A percentile compares a stretch with the other conserved stretches of the same genome.
phyloP scores from a whole-genome alignment of 2,113 vertebrate species.

The Myotis davidii region DNA sequence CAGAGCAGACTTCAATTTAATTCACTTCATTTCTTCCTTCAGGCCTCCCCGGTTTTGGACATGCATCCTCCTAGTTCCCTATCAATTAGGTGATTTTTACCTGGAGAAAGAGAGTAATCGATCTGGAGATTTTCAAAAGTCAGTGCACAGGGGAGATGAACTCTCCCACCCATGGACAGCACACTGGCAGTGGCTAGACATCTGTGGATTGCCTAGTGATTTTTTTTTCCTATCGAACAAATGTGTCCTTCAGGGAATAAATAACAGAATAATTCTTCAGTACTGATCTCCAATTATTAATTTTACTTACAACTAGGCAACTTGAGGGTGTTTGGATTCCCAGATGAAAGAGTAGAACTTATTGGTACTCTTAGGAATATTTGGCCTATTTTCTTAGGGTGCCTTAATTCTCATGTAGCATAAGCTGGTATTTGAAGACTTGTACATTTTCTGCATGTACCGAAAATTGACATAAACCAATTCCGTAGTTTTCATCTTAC shows the following conservation, averaged over 20 bases:
- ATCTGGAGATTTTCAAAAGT: background rate
- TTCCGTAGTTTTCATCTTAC: background rate
- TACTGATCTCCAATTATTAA: background rate
- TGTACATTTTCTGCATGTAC: background rate
- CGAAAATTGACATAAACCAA: background rate
- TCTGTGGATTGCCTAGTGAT: rapidly evolving
- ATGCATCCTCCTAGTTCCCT: background rate
- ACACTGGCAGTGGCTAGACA: background rate
- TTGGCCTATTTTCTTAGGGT: background rate
- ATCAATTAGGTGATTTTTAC: background rate
- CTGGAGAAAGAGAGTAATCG: background rate
- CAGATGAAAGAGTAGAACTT: background rate
- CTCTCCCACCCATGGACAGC: background rate
- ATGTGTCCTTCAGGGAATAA: background rate
- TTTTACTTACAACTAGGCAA: background rate
- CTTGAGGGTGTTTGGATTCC: background rate
- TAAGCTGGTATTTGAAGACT: background rate
- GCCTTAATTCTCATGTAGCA: background rate
- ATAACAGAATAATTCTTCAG: background rate
- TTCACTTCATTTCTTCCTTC: background rate
- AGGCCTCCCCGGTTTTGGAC: background rate
- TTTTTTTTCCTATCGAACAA: background rate
- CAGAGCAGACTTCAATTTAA: background rate
- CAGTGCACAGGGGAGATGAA: background rate
- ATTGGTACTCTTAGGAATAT: background rate